A percentile compares a stretch with the other conserved stretches of the same genome.
phyloP scores from a whole-genome alignment of 2,888 invertebrate species.

The Lamellibrachia columna region DNA sequence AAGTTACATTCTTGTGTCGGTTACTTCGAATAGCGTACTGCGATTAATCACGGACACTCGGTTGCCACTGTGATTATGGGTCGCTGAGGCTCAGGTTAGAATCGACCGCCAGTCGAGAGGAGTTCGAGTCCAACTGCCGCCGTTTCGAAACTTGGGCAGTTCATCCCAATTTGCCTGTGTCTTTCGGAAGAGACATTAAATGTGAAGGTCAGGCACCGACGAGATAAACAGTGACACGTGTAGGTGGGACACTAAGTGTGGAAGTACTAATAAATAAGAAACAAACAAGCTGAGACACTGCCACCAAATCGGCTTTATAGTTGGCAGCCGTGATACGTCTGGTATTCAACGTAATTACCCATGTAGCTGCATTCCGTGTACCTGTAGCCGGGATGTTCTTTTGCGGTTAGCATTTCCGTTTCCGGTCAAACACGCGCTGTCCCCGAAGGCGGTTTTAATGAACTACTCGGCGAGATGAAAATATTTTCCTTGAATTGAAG shows the following conservation, averaged over 20 bases:
- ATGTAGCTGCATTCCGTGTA: background rate
- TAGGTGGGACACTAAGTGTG: background rate
- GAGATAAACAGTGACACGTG: background rate
- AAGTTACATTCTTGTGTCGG: background rate
- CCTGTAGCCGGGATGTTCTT: background rate
- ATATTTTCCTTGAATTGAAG: background rate
- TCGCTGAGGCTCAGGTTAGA: too few species aligned
- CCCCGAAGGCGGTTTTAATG: background rate
- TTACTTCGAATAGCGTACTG: background rate
- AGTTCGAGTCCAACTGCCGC: too few species aligned
- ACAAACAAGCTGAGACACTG: background rate
- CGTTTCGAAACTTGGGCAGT: too few species aligned
- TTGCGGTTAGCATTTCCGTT: background rate
- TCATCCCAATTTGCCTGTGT: too few species aligned
- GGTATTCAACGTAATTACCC: background rate
- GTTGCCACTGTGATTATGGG: too few species aligned
- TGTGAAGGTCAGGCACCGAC: too few species aligned
- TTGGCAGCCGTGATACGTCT: background rate
- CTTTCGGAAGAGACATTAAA: too few species aligned
- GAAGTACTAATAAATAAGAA: background rate
- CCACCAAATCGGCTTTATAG: background rate
- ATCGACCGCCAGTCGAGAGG: too few species aligned
- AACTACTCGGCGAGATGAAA: background rate
- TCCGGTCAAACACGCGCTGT: slow-evolving; percentile 1
- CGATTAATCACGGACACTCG: background rate